Conservation (phyloP, 1,140 invertebrate genomes). For the Drosophila serrata region DNA sequence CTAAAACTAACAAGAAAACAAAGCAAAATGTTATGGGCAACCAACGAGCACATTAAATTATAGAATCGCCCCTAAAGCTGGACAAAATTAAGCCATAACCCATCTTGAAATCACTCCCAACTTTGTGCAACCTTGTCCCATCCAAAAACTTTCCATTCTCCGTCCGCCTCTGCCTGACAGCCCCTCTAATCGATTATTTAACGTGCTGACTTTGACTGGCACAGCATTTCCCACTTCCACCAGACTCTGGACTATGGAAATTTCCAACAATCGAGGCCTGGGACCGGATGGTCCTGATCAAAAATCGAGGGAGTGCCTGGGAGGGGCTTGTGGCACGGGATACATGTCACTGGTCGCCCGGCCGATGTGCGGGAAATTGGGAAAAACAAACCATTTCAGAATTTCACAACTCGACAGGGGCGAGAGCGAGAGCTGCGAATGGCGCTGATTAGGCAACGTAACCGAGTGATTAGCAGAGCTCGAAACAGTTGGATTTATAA, state of each 20-base stretch:
- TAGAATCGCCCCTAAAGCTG: background rate
- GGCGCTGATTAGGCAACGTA: conserved; percentile 47
- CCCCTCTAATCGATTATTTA: conserved; percentile 54
- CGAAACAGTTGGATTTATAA: conserved; percentile 5
- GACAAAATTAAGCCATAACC: conserved; percentile 25
- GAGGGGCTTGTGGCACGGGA: background rate
- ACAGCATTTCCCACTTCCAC: conserved; percentile 24
- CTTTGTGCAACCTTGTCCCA: conserved; percentile 24
- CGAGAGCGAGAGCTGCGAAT: conserved; percentile 6
- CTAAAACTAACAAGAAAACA: background rate
- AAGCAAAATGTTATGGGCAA: background rate
- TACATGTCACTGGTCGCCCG: conserved; percentile 32
- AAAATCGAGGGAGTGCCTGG: background rate
- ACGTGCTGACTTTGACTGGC: conserved; percentile 53
- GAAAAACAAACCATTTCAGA: conserved; percentile 32
- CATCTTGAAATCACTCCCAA: conserved; percentile 31
- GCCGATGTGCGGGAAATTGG: conserved; percentile 26
- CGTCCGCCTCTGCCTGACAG: conserved; percentile 23
- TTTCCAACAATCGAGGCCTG: conserved; percentile 25
- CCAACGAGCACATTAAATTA: conserved; percentile 8
- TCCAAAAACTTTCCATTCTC: conserved; percentile 36
- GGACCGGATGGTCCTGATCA: conserved; percentile 38
- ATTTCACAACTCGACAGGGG: conserved; percentile 48
- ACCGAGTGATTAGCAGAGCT: conserved; percentile 48
- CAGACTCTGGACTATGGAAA: conserved; percentile 20